Evolutionary conservation across 2,113 vertebrate species (phyloP), one percentile per base, ranked within the genome.

Genomic region (Tragelaphus scriptus): DNA sequence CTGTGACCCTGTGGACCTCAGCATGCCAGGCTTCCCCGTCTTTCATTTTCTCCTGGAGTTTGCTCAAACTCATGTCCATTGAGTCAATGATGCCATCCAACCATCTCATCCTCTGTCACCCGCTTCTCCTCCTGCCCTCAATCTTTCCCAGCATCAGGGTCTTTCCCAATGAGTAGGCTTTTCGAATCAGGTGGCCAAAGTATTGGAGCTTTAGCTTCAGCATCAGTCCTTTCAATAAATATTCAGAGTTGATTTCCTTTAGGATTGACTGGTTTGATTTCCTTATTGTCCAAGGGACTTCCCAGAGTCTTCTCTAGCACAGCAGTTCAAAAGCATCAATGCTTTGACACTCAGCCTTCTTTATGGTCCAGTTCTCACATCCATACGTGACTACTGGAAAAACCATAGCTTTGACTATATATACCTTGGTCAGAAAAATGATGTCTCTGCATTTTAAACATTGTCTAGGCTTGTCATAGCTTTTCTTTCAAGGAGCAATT

Each of bases 1-100:
- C 19, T 11, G 9, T 21, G 65, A 71, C 65, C 65, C 65, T 4
- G 1, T 36, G 65, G 19, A 36, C 19, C 0, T 1, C 65, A 11
- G n/a, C n/a, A 71, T 1, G 0, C 4, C 65, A 36, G 65, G n/a
- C 19, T 21, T 71, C 19, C 65, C 9, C 0, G 65, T 12, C n/a
- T 11, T 12, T 23, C 65, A 36, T 11, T 6, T 21, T 21, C 65
- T 68, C 65, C 65, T 36, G 32, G 65, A 36, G 65, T 11, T 36
- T 21, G 9, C 65, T 71, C 65, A 71, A 6, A 21, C 8, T 71
- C 17, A 36, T 36, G 2, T 71, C 17, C 9, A 3, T 6, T 6
- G 9, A 36, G 65, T 36, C n/a, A 12, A 0, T 71, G 65, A 71
- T 36, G 65, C 2, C n/a, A 21, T 23, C 17, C 9, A 36, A 0